Evolutionary conservation across 2,113 vertebrate species (phyloP).

Genomic region (Campylorhamphus procurvoides): DNA sequence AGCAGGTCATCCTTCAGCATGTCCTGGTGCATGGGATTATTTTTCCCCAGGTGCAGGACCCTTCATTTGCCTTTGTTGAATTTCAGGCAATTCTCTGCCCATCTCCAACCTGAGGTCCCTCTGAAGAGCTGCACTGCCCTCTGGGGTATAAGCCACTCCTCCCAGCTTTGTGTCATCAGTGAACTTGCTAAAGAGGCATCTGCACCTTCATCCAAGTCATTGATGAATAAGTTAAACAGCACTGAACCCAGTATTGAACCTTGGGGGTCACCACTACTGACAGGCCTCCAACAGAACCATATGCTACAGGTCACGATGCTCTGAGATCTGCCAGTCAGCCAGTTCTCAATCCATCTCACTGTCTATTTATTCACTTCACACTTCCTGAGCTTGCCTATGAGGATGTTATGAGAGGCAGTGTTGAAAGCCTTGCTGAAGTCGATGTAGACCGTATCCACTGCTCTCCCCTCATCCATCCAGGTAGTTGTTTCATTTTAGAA

Average conservation of each 20-base stretch:
- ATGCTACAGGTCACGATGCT: neutral
- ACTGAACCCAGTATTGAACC: neutral
- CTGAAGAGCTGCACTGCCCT: neutral
- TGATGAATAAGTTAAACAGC: neutral
- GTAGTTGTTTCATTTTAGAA: neutral
- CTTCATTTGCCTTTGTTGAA: no score
- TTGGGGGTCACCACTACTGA: neutral
- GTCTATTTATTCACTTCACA: neutral
- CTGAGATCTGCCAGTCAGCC: neutral
- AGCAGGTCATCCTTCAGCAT: no score
- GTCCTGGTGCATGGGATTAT: no score
- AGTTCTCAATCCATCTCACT: neutral
- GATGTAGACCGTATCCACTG: neutral
- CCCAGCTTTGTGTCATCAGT: neutral
- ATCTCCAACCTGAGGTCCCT: neutral
- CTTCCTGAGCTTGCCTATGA: neutral
- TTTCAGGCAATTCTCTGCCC: no score
- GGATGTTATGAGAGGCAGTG: neutral
- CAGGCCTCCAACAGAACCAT: neutral
- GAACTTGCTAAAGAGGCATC: neutral
- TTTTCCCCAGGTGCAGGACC: no score
- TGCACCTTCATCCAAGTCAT: neutral
- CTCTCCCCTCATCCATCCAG: neutral
- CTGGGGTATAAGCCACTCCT: neutral
- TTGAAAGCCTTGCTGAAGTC: neutral